Evolutionary conservation across 92 coral and sea anemone genomes (phyloP), one percentile per base, ranked within the genome.

Genomic region (Desmophyllum pertusum): DNA sequence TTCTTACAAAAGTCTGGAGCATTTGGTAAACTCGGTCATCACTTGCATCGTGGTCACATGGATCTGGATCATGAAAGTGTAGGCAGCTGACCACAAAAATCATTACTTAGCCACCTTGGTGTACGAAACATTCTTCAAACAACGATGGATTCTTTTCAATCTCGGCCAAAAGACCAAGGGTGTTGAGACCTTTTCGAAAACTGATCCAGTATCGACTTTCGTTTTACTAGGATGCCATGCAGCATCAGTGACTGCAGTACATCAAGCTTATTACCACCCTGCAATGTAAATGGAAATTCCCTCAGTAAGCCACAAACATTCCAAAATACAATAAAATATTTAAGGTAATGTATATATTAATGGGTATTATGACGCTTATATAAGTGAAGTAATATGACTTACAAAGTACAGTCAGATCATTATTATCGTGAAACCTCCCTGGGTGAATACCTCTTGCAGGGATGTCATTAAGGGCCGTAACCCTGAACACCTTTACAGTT

Each of bases 131-230:
- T 30, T 82, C 72, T 71, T 89, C 86, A 89, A 89, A 89, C 52
- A 85, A n/a, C 46, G 35, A 23, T 73, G 92, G 83, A 66, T 89
- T 81, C 55, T 85, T 64, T 52, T 80, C 92, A 33, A 89, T 85
- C 18, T 73, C 89, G 62, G 23, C 38, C 73, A 89, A 67, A 45
- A 89, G 79, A 59, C 81, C 89, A 38, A 84, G 86, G 71, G 80
- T 89, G 42, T 23, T 63, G 39, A 89, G 83, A 33, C 92, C 92
- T 76, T 85, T 85, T 35, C 90, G 50, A 30, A 30, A 89, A 63
- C 87, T 89, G 93, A 76, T 89, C 93, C 18, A 89, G 84, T 21
- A 79, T 59, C 7, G 80, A 69, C 50, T n/a, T 85, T 62, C 81
- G 42, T 61, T 76, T 85, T 36, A 81, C 86, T 48, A 89, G 81